Conservation (phyloP, 2,797 vertebrate genomes). For the Cryptoblepharus egeriae region DNA sequence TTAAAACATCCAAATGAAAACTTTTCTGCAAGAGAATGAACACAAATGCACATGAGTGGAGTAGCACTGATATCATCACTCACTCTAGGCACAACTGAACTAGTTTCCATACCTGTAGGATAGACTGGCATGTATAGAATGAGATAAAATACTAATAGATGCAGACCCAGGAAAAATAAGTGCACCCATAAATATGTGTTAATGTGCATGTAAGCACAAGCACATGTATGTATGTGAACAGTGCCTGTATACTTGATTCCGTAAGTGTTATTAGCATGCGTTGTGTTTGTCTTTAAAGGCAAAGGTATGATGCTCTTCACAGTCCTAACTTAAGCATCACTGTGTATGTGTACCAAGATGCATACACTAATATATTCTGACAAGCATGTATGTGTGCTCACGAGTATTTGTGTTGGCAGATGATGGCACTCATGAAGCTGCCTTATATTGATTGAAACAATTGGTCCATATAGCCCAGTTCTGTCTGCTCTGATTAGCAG, state of each 20-base stretch:
- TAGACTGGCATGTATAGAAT: not conserved
- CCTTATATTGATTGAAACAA: not conserved
- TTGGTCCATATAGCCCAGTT: not conserved
- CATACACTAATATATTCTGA: not conserved
- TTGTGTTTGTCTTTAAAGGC: not conserved
- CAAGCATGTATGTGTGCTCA: constrained; percentile 15
- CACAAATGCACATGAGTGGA: not conserved
- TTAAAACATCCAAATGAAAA: constrained; percentile 13
- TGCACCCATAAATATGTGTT: not conserved
- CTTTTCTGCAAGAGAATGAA: constrained; percentile 12
- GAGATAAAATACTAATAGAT: not conserved
- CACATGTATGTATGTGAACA: not conserved
- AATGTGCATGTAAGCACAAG: constrained; percentile 12
- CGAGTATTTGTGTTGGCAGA: not conserved
- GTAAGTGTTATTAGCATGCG: not conserved
- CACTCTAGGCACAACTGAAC: not conserved
- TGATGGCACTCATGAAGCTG: not conserved
- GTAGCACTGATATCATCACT: not conserved
- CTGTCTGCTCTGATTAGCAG: not conserved
- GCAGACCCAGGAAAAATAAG: not conserved
- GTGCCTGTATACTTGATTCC: not conserved
- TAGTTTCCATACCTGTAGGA: not conserved
- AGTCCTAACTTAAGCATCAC: not conserved
- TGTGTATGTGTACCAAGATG: not conserved
- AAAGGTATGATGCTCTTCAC: not conserved